Evolutionary conservation across 1,140 invertebrate species (phyloP).

Genomic region (Drosophila virilis): DNA sequence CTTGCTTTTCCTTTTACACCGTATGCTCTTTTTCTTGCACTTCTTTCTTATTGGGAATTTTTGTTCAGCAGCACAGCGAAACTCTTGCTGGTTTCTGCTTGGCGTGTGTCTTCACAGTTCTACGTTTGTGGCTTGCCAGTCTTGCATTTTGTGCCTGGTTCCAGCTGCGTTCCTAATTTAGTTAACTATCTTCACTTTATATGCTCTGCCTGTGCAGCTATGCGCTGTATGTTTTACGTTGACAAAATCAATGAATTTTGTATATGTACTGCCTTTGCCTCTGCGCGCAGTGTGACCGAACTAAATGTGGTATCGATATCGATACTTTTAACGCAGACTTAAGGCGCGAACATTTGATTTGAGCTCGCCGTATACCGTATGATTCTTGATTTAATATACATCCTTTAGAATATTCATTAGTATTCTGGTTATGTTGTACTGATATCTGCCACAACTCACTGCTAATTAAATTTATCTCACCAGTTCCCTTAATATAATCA

Average conservation of each 20-base stretch:
- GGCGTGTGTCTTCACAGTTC: slow-evolving; percentile 15
- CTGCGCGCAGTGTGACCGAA: slow-evolving; percentile 34
- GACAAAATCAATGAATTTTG: slow-evolving; percentile 83
- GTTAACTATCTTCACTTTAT: slow-evolving; percentile 59
- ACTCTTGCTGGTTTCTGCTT: slow-evolving; percentile 56
- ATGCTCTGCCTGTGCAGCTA: slow-evolving; percentile 57
- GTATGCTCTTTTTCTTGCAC: slow-evolving; percentile 65
- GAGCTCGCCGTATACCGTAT: not conserved
- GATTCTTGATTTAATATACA: too few relatives aligned
- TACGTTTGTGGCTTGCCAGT: not conserved
- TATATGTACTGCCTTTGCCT: slow-evolving; percentile 63
- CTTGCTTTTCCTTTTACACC: slow-evolving; percentile 48
- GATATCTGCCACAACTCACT: too few relatives aligned
- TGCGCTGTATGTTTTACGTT: slow-evolving; percentile 77
- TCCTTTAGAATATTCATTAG: too few relatives aligned
- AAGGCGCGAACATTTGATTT: slow-evolving; percentile 23
- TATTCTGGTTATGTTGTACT: too few relatives aligned
- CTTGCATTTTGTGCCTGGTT: slow-evolving; percentile 34
- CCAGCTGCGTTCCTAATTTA: slow-evolving; percentile 58
- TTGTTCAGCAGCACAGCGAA: slow-evolving; percentile 35
- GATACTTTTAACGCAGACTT: not conserved
- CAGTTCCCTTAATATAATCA: too few relatives aligned
- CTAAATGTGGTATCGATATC: slow-evolving; percentile 20
- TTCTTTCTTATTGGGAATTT: slow-evolving; percentile 68
- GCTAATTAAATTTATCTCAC: too few relatives aligned